Evolutionary conservation across 1,140 invertebrate species (phyloP).

Genomic region (Antheraea pernyi): DNA sequence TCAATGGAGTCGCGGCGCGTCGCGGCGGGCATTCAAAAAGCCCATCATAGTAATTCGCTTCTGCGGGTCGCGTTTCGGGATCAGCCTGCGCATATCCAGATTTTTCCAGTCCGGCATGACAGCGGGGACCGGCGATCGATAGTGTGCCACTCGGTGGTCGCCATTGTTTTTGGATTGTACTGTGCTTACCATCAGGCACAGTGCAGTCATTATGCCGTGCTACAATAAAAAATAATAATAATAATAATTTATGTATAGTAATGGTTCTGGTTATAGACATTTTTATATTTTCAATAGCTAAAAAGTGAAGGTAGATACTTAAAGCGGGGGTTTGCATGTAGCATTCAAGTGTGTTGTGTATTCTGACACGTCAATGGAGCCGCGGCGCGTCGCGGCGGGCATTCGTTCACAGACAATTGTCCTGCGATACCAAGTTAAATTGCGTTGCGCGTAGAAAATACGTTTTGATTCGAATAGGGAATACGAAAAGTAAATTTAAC

Average conservation of each 20-base stretch:
- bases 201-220: too few species aligned
- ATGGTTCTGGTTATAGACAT: neutral
- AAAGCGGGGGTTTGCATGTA: neutral
- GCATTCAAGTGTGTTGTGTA: neutral
- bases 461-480: neutral
- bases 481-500: neutral
- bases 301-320: neutral
- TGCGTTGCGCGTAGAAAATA: slow-evolving; percentile 5
- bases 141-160: too few species aligned
- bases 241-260: too few species aligned
- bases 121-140: too few species aligned
- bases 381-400: neutral
- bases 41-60: too few species aligned
- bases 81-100: too few species aligned
- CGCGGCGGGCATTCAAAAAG: neutral
- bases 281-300: too few species aligned
- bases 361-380: slow-evolving; percentile 6
- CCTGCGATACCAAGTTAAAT: slow-evolving; percentile 6
- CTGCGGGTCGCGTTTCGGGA: too few species aligned
- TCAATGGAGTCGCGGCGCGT: slow-evolving; percentile 5
- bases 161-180: too few species aligned
- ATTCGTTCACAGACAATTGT: slow-evolving; percentile 5
- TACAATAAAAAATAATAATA: too few species aligned
- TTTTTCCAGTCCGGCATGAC: too few species aligned
- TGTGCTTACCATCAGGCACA: too few species aligned